These are phyloP conservation scores for Oncorhynchus masou DNA, from an alignment of 2,113 vertebrate genomes.

Conservation along the genomic window DNA sequence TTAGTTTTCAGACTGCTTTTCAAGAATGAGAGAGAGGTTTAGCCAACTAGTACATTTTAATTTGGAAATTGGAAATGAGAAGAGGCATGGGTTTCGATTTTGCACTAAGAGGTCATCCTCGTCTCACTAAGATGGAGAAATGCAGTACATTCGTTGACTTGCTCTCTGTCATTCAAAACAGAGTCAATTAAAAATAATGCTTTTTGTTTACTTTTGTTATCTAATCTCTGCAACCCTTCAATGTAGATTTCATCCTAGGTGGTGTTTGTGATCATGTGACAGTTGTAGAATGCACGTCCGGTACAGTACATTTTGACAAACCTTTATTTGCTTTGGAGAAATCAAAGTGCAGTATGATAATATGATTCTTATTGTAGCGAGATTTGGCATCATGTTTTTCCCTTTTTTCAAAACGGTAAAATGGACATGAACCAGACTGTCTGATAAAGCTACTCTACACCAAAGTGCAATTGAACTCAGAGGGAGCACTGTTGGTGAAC, in stretches of 20 bases:
- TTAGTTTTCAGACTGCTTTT: not conserved
- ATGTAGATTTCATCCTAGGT: not conserved
- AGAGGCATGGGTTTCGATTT: conserved; percentile 33
- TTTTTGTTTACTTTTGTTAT: conserved; percentile 42
- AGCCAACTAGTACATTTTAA: conserved; percentile 13
- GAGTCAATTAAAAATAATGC: conserved; percentile 11
- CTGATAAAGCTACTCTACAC: conserved; percentile 60
- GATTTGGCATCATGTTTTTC: not conserved
- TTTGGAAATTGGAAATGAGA: conserved; percentile 11
- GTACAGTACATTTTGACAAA: conserved; percentile 33
- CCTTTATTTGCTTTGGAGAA: not conserved
- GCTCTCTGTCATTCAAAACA: conserved; percentile 18
- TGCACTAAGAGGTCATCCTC: conserved; percentile 38
- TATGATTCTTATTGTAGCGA: conserved; percentile 3
- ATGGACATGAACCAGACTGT: conserved; percentile 33
- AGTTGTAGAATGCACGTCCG: conserved; percentile 27
- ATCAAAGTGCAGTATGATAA: not conserved
- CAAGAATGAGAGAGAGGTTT: too few relatives aligned
- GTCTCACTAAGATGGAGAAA: conserved; percentile 6
- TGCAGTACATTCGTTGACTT: conserved; percentile 1
- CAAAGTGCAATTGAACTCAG: conserved; percentile 68
- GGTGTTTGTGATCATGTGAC: conserved; percentile 18
- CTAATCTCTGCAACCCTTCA: not conserved
- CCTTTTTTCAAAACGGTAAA: conserved; percentile 16
- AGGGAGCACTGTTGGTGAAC: conserved; percentile 65